These are phyloP conservation scores for Pipa parva DNA, from an alignment of 2,113 vertebrate species.

Conservation along the genomic window DNA sequence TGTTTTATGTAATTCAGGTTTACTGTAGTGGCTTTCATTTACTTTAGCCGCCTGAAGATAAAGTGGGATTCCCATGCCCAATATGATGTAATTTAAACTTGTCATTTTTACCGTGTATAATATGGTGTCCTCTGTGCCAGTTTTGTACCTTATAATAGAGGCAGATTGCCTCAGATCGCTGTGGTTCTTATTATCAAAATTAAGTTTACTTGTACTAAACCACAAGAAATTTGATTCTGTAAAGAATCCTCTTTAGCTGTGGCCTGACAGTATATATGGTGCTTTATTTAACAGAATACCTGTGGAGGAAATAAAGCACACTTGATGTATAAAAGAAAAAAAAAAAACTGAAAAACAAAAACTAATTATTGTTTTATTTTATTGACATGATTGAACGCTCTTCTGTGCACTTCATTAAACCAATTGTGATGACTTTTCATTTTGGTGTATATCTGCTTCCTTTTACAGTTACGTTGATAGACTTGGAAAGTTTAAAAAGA, in stretches of 20 bases:
- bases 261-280: slow-evolving; percentile 98
- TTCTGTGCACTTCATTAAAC: slow-evolving; percentile 82
- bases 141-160: slow-evolving; percentile 97
- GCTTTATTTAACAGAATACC: slow-evolving; percentile 97
- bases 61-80: slow-evolving; percentile 69
- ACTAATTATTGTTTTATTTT: slow-evolving; percentile 95
- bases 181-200: slow-evolving; percentile 96
- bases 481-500: not conserved
- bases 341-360: slow-evolving; percentile 45
- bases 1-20: slow-evolving; percentile 84
- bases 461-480: slow-evolving; percentile 41
- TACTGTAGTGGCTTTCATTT: slow-evolving; percentile 90
- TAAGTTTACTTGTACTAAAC: slow-evolving; percentile 98
- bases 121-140: slow-evolving; percentile 96
- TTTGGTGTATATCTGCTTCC: slow-evolving; percentile 60
- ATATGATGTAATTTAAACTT: slow-evolving; percentile 94
- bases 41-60: slow-evolving; percentile 89
- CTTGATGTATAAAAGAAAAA: slow-evolving; percentile 89
- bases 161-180: slow-evolving; percentile 86
- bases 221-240: slow-evolving; percentile 99
- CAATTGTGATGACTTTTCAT: slow-evolving; percentile 77
- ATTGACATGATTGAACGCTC: slow-evolving; percentile 79
- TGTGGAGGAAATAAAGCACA: slow-evolving; percentile 97
- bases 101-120: slow-evolving; percentile 99
- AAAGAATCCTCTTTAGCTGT: slow-evolving; percentile 97